Conservation (phyloP, 1,140 invertebrate genomes). For the Bombyx mandarina region DNA sequence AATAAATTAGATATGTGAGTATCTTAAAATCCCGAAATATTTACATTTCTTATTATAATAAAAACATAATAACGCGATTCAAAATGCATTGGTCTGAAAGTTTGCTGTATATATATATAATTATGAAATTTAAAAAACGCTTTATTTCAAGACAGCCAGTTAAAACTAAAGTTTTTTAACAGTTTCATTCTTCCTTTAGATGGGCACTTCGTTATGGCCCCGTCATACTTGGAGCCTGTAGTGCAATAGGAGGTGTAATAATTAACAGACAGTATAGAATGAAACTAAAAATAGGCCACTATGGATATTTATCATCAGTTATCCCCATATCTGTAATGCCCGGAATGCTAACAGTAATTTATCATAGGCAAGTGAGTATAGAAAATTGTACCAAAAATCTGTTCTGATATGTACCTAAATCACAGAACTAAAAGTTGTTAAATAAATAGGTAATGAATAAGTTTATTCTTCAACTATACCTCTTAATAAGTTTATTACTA, state of each 20-base stretch:
- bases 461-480: no score
- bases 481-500: no score
- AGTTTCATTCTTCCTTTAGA: slow-evolving; percentile 27
- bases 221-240: slow-evolving; percentile 36
- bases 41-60: neutral
- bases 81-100: neutral
- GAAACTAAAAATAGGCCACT: slow-evolving; percentile 41
- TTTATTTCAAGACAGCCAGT: no score
- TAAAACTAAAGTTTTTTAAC: neutral
- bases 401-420: no score
- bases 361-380: slow-evolving; percentile 56
- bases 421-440: no score
- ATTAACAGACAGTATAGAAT: slow-evolving; percentile 47
- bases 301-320: slow-evolving; percentile 45
- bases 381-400: neutral
- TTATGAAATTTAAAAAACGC: no score
- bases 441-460: no score
- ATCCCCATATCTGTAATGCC: slow-evolving; percentile 50
- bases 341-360: slow-evolving; percentile 37
- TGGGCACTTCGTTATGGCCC: slow-evolving; percentile 49
- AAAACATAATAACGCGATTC: neutral
- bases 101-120: neutral
- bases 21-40: no score
- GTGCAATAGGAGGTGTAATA: slow-evolving; percentile 37
- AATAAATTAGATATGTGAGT: no score